phyloP scores from a whole-genome alignment of 2,888 invertebrate genomes.

The Andrena chrysosceles region DNA sequence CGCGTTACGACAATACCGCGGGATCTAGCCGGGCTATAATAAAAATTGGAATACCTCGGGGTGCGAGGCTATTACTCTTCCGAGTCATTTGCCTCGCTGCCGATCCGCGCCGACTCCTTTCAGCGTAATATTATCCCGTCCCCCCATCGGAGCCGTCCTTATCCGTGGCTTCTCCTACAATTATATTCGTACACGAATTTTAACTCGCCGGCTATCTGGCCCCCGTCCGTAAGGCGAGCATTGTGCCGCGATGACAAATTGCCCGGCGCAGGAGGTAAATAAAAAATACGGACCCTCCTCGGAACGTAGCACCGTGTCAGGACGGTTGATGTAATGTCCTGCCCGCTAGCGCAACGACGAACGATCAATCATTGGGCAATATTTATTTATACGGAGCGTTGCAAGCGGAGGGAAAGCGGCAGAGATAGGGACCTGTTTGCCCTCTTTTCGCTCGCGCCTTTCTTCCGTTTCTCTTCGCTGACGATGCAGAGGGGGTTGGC shows the following conservation, averaged over 20 bases:
- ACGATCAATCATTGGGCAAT: slow-evolving; percentile 81
- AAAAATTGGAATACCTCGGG: slow-evolving; percentile 21
- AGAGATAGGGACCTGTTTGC: slow-evolving; percentile 64
- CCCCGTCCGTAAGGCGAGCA: slow-evolving; percentile 64
- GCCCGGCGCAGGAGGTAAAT: slow-evolving; percentile 71
- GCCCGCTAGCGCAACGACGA: slow-evolving; percentile 67
- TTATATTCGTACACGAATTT: slow-evolving; percentile 76
- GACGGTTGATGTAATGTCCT: slow-evolving; percentile 75
- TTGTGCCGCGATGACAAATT: slow-evolving; percentile 80
- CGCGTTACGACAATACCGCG: background rate
- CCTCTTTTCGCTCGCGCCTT: slow-evolving; percentile 34
- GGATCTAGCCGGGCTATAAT: background rate
- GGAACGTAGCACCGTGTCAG: slow-evolving; percentile 60
- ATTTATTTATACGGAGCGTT: slow-evolving; percentile 80
- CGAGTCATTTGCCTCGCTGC: slow-evolving; percentile 1
- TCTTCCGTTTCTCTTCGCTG: slow-evolving; percentile 13
- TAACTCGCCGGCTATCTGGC: slow-evolving; percentile 70
- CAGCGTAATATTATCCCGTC: slow-evolving; percentile 26
- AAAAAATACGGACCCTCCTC: slow-evolving; percentile 64
- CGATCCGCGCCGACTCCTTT: slow-evolving; percentile 14
- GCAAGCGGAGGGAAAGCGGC: slow-evolving; percentile 46
- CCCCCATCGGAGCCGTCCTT: slow-evolving; percentile 38
- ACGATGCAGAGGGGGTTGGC: slow-evolving; percentile 39
- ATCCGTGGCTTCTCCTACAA: slow-evolving; percentile 60
- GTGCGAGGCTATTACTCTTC: slow-evolving; percentile 23